These are phyloP conservation scores for Manis crassicaudata DNA, from an alignment of 2,797 vertebrate genomes.

Conservation along the genomic window DNA sequence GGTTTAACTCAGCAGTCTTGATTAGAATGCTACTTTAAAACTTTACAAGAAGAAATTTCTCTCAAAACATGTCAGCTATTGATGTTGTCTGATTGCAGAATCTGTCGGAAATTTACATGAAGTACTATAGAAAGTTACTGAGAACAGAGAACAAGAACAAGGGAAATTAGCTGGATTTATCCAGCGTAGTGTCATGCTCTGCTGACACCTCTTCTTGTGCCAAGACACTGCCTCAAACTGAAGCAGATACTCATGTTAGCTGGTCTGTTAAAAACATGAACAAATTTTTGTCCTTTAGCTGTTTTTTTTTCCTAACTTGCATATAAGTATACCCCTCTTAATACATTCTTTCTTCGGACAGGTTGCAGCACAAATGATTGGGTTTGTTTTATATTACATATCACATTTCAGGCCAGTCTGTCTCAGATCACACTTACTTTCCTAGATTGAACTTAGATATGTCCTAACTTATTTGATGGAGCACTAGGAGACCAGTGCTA, in stretches of 20 bases:
- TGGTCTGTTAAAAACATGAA: slow-evolving; percentile 27
- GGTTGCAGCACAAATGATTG: not conserved
- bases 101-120: slow-evolving; percentile 46
- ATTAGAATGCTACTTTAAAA: slow-evolving; percentile 62
- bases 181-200: not conserved
- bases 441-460: not conserved
- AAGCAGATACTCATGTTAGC: not conserved
- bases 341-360: not conserved
- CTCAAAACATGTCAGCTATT: slow-evolving; percentile 39
- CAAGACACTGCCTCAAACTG: not conserved
- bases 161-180: slow-evolving; percentile 39
- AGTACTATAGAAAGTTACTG: slow-evolving; percentile 39
- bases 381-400: not conserved
- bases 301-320: not conserved
- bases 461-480: slow-evolving; percentile 46
- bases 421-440: not conserved
- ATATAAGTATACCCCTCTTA: not conserved
- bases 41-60: slow-evolving; percentile 37
- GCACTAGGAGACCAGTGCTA: not conserved
- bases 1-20: slow-evolving; percentile 35
- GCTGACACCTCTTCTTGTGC: not conserved
- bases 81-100: slow-evolving; percentile 18
- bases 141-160: not conserved
- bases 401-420: not conserved
- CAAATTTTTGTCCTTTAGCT: slow-evolving; percentile 26